phyloP scores from a whole-genome alignment of 2,113 vertebrate species.

The Pica pica region DNA sequence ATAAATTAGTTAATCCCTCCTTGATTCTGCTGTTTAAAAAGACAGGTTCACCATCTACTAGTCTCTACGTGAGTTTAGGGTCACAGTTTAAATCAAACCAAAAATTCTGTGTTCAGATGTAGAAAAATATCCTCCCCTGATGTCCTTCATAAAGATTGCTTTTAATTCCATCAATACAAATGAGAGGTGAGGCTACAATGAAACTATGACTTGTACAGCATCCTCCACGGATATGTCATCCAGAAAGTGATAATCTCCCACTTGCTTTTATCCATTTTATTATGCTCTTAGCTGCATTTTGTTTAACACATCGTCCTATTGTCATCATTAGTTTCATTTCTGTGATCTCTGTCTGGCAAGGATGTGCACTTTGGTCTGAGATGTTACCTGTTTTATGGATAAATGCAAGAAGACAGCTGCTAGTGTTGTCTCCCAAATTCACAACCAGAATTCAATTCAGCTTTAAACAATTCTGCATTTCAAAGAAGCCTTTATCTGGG shows the following conservation, averaged over 20 bases:
- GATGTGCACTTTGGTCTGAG: background rate
- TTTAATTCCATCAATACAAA: background rate
- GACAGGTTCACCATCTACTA: background rate
- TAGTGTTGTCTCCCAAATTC: background rate
- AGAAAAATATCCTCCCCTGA: background rate
- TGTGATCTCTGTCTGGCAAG: background rate
- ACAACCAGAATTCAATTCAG: background rate
- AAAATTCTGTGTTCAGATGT: background rate
- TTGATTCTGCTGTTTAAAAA: background rate
- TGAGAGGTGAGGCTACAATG: background rate
- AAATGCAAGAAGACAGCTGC: background rate
- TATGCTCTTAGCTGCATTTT: background rate
- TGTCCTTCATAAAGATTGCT: background rate
- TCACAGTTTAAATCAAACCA: background rate
- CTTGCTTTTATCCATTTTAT: background rate
- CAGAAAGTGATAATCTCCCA: background rate
- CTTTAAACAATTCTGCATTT: background rate
- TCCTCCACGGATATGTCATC: background rate
- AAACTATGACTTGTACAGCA: background rate
- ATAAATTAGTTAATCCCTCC: background rate
- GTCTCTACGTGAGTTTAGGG: background rate
- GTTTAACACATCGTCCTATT: background rate
- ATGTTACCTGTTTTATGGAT: background rate
- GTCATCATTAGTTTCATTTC: background rate
- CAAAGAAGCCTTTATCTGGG: background rate